A percentile compares a stretch with the other conserved stretches of the same genome.
Evolutionary conservation across 37 sponge, comb jelly and placozoan genomes (phyloP).

Genomic region (Ephydatia muelleri): DNA sequence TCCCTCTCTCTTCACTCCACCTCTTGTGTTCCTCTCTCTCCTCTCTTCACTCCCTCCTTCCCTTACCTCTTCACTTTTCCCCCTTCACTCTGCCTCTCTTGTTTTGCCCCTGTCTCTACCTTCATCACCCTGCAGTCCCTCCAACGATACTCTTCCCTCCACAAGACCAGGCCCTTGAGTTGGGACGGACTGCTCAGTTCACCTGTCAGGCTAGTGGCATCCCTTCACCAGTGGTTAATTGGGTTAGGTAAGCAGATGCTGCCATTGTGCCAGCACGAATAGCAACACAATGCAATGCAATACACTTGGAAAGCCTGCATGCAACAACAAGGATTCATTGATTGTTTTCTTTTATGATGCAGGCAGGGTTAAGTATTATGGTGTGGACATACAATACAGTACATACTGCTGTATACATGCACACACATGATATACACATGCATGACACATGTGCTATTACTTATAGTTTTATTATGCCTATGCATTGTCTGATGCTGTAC

Average conservation of each 20-base stretch:
- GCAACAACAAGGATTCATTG: too few relatives aligned
- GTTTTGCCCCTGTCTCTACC: background rate
- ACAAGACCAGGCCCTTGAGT: slow-evolving; percentile 3
- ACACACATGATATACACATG: too few relatives aligned
- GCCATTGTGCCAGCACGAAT: too few relatives aligned
- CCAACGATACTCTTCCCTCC: slow-evolving; percentile 46
- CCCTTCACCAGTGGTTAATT: slow-evolving; percentile 50
- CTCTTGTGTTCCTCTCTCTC: background rate
- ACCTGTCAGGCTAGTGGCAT: slow-evolving; percentile 52
- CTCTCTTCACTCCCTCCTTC: background rate
- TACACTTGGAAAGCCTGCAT: too few relatives aligned
- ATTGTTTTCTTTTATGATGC: too few relatives aligned
- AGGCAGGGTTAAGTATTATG: too few relatives aligned
- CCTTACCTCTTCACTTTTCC: background rate
- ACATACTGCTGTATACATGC: too few relatives aligned
- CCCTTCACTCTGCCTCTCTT: background rate
- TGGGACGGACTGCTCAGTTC: slow-evolving; percentile 20
- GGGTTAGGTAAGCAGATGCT: slow-evolving; percentile 49
- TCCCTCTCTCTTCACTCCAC: background rate
- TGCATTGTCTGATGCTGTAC: too few relatives aligned
- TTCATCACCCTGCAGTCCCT: slow-evolving; percentile 34
- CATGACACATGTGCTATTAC: too few relatives aligned
- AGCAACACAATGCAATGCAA: too few relatives aligned
- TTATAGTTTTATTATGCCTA: too few relatives aligned
- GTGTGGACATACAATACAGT: too few relatives aligned